A percentile compares a stretch with the other conserved stretches of the same genome.
Evolutionary conservation across 2,797 vertebrate genomes (phyloP).

Genomic region (Mustela erminea): DNA sequence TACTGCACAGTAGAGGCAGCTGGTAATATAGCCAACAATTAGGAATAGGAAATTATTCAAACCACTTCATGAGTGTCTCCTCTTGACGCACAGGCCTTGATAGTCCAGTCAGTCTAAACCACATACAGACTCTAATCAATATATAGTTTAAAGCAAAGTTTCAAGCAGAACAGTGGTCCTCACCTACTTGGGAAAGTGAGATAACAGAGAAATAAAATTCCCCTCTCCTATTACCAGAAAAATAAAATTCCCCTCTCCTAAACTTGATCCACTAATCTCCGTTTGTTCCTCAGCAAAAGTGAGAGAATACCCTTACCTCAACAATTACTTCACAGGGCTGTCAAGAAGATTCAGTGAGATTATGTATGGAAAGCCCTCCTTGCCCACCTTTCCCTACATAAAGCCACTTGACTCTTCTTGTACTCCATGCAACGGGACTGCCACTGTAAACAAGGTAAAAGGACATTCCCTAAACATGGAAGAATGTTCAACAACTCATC

Average conservation of each 20-base stretch:
- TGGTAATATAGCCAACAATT: not conserved
- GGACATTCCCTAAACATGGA: not conserved
- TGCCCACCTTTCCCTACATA: not conserved
- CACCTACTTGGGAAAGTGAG: not conserved
- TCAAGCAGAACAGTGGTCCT: not conserved
- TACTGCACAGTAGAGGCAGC: not conserved
- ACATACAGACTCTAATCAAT: not conserved
- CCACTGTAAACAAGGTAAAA: not conserved
- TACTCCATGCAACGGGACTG: not conserved
- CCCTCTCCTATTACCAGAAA: not conserved
- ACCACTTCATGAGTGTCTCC: not conserved
- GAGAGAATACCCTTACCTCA: not conserved
- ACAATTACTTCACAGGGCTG: not conserved
- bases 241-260: not conserved
- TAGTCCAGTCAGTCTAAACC: not conserved
- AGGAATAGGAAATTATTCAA: not conserved
- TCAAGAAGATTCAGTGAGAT: not conserved
- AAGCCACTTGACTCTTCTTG: not conserved
- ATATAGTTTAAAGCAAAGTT: not conserved
- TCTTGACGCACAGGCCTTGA: not conserved
- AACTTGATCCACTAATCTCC: not conserved
- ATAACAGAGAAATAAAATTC: not conserved
- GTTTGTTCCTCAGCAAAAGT: not conserved
- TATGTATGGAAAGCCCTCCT: not conserved
- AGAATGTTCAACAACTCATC: not conserved